Evolutionary conservation across 2,888 invertebrate genomes (phyloP), one percentile per base, ranked within the genome.

Genomic region (Aricia artaxerxes): DNA sequence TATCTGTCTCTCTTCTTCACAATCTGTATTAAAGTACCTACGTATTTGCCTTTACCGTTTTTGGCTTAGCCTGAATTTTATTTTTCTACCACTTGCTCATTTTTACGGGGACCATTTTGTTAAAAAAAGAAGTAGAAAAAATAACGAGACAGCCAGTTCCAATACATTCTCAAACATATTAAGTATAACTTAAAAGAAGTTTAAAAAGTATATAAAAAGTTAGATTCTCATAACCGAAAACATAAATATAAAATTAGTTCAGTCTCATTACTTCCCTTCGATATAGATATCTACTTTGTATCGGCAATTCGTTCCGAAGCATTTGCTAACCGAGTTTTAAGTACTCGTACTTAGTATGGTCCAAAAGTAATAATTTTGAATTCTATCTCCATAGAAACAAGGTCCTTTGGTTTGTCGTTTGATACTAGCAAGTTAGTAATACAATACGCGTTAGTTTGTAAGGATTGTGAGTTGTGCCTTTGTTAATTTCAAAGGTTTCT

Each of bases 231-330:
- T 44, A n/a, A 49, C 24, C 11, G 1, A 75, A 75, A 44, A 49
- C 44, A 75, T 44, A 44, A 75, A 24, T 75, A 75, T 75, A 75
- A 75, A 75, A 75, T 75, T 75, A 49, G 75, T 75, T 75, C 75
- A 1, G 49, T 75, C 75, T 44, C 44, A 75, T 75, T 75, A 44
- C 24, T 49, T 49, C 24, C 16, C 44, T 73, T 6, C 53, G 57
- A 76, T 53, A 13, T 35, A 57, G 76, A 53, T 57, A 53, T 57
- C 57, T 31, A 76, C 76, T 57, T 75, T 75, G 75, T 75, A 53
- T 7, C 35, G 31, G 31, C 16, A n/a, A 76, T 76, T 76, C 76
- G 76, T 76, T 57, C 49, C 49, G 57, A 11, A 35, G 35, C 57
- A 57, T 76, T 76, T 57, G 76, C 57, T 76, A 76, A 35, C 31